Conservation (phyloP, 2,888 invertebrate species). For the Exephanes ischioxanthus region DNA sequence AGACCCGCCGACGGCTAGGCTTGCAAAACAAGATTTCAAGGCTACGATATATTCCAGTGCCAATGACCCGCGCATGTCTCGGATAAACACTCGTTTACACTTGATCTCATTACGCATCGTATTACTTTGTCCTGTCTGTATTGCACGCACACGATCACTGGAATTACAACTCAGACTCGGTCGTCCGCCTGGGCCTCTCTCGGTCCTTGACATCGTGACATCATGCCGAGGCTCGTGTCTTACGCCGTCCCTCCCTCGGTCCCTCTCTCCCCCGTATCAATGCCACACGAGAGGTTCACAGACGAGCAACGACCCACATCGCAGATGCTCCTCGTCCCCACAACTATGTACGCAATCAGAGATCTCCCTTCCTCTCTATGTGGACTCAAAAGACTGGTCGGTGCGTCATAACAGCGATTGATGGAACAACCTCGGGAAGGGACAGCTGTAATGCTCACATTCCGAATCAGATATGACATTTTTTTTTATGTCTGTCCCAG, state of each 20-base stretch:
- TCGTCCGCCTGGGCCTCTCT: constrained; percentile 55
- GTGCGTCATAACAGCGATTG: constrained; percentile 27
- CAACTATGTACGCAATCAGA: constrained; percentile 58
- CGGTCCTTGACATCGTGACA: constrained; percentile 71
- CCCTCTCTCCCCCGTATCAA: constrained; percentile 52
- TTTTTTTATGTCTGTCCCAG: too few species aligned
- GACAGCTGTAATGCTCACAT: not conserved
- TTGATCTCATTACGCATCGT: constrained; percentile 57
- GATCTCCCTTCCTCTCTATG: constrained; percentile 27
- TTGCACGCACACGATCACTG: constrained; percentile 43
- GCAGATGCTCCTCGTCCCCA: constrained; percentile 58
- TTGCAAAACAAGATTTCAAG: constrained; percentile 63
- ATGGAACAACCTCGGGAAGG: not conserved
- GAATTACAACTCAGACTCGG: constrained; percentile 55
- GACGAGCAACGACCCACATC: constrained; percentile 69
- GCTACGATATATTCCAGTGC: constrained; percentile 51
- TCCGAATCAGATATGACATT: too few species aligned
- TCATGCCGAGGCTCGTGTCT: constrained; percentile 55
- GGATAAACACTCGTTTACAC: constrained; percentile 38
- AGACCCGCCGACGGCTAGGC: constrained; percentile 68
- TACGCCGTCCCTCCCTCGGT: constrained; percentile 8
- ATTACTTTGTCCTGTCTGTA: constrained; percentile 35
- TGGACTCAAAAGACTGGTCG: constrained; percentile 38
- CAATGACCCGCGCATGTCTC: constrained; percentile 52
- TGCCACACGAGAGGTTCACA: constrained; percentile 65